Evolutionary conservation across 2,113 vertebrate genomes (phyloP).

Genomic region (Chelonoidis abingdonii): DNA sequence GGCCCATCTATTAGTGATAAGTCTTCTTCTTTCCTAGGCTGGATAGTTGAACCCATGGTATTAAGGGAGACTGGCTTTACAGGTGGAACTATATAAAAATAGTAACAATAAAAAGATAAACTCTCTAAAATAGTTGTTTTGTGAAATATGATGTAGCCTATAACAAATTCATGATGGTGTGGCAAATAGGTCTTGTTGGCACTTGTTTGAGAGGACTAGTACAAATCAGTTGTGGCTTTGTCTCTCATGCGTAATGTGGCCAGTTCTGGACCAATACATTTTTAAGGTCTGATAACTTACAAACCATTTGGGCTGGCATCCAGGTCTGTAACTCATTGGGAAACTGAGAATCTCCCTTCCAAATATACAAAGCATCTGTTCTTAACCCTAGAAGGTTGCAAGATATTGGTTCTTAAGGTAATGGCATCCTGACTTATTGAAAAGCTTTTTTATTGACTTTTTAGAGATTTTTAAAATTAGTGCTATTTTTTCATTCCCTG

Average conservation of each 20-base stretch:
- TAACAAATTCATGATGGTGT: background rate
- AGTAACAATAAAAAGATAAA: background rate
- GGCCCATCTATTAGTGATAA: background rate
- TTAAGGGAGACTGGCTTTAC: slow-evolving; percentile 10
- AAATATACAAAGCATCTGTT: background rate
- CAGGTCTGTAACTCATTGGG: background rate
- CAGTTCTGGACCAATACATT: background rate
- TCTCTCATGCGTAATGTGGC: background rate
- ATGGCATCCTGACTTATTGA: background rate
- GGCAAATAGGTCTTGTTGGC: background rate
- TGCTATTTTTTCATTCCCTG: background rate
- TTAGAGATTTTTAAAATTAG: background rate
- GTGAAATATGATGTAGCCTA: background rate
- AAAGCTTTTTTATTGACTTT: background rate
- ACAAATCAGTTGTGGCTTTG: background rate
- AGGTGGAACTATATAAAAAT: background rate
- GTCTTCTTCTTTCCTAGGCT: background rate
- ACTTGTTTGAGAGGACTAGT: background rate
- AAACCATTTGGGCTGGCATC: background rate
- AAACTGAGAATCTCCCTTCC: background rate
- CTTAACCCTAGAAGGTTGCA: background rate
- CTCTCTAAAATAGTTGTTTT: background rate
- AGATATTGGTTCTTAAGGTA: background rate
- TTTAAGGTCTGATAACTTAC: background rate
- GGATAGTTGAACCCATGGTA: background rate